Percentiles rank a stretch among this genome's conserved stretches.
Evolutionary conservation across 2,113 vertebrate species (phyloP).

Genomic region (Cynopterus brachyotis): DNA sequence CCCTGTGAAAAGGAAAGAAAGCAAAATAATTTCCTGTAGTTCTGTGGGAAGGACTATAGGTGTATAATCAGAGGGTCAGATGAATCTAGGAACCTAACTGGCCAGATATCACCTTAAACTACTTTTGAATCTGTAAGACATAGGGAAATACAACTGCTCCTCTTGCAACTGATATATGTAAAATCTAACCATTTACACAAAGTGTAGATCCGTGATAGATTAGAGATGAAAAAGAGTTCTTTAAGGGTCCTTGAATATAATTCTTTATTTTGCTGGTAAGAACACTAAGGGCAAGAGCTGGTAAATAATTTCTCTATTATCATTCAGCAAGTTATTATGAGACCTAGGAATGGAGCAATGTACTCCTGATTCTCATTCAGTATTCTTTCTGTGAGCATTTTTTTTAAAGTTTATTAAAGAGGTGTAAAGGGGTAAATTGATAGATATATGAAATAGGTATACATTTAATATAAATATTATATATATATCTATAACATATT

Average conservation of each 20-base stretch:
- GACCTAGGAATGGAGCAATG: not conserved
- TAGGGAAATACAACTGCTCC: not conserved
- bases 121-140: not conserved
- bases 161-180: not conserved
- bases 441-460: not conserved
- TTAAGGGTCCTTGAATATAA: not conserved
- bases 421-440: not conserved
- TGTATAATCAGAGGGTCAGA: not conserved
- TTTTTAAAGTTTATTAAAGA: not conserved
- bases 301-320: not conserved
- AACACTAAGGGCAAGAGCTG: not conserved
- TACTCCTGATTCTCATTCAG: not conserved
- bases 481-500: not conserved
- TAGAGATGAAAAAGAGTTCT: not conserved
- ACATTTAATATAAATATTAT: not conserved
- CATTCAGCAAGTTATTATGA: not conserved
- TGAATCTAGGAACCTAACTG: not conserved
- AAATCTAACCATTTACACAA: not conserved
- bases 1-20: not conserved
- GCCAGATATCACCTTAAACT: not conserved
- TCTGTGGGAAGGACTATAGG: not conserved
- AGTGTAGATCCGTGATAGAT: not conserved
- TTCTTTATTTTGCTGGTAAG: not conserved
- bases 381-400: not conserved
- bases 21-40: not conserved